Conservation (phyloP, 2,113 vertebrate species). For the Psammodynastes pulverulentus region DNA sequence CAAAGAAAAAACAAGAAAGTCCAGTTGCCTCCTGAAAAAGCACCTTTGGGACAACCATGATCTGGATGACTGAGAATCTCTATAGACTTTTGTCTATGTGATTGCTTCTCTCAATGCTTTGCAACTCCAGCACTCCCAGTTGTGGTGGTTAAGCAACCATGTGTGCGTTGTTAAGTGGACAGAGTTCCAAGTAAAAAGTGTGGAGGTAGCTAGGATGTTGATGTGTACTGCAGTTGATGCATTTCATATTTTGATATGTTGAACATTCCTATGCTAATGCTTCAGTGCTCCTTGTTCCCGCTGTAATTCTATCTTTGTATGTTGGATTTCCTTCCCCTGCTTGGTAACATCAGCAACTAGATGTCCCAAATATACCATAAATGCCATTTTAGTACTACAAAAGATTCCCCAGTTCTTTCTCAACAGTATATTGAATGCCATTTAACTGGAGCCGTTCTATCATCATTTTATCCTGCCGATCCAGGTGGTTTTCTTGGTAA, state of each 20-base stretch:
- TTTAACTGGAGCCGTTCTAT: neutral
- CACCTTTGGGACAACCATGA: no score
- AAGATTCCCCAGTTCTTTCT: neutral
- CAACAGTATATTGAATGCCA: neutral
- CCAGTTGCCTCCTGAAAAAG: no score
- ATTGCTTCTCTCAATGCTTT: no score
- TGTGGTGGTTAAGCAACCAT: no score
- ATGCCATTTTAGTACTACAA: neutral
- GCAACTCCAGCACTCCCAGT: no score
- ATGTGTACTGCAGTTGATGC: neutral
- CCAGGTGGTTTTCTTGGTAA: neutral
- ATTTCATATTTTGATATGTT: neutral
- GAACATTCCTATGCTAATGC: neutral
- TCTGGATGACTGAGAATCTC: no score
- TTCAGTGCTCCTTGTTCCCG: neutral
- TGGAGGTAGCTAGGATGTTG: neutral
- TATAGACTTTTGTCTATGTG: no score
- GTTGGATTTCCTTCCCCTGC: neutral
- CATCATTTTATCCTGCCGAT: neutral
- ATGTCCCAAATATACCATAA: neutral
- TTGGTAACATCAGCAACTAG: neutral
- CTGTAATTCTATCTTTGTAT: neutral
- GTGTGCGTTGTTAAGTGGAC: no score
- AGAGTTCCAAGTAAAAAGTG: no score
- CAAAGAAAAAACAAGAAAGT: no score